Conservation (phyloP, 2,113 vertebrate species). For the Cyphomyrus plagiostoma region DNA sequence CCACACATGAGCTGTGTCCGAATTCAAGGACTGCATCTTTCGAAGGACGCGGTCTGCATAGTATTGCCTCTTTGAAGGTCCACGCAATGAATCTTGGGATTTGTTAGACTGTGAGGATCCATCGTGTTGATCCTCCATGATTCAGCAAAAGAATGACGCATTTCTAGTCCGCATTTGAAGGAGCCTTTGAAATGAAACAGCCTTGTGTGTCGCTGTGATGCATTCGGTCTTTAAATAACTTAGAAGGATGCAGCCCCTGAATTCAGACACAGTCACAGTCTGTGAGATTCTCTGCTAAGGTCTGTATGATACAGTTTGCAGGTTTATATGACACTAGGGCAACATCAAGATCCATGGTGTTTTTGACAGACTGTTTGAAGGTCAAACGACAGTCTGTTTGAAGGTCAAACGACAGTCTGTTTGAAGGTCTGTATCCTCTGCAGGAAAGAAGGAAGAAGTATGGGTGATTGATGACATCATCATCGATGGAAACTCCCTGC, state of each 20-base stretch:
- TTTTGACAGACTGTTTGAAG: background rate
- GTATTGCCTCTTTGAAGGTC: background rate
- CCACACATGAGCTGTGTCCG: background rate
- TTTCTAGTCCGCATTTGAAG: background rate
- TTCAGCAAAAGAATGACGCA: background rate
- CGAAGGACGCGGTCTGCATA: background rate
- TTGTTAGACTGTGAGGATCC: background rate
- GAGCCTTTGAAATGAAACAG: background rate
- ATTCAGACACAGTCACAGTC: background rate
- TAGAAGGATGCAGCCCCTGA: background rate
- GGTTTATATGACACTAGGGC: background rate
- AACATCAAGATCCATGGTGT: background rate
- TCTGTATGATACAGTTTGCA: background rate
- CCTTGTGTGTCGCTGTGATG: background rate
- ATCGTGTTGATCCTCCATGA: background rate
- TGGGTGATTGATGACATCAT: slow-evolving; percentile 97
- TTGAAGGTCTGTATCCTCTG: background rate
- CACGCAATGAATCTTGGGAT: background rate
- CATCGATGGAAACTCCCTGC: slow-evolving; percentile 83
- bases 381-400: background rate
- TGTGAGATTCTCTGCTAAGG: background rate
- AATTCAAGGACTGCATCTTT: background rate
- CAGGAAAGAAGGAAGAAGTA: slow-evolving; percentile 97
- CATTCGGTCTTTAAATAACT: background rate
- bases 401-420: background rate